phyloP scores from a whole-genome alignment of 2,113 vertebrate species.

The Phalacrocorax aristotelis region DNA sequence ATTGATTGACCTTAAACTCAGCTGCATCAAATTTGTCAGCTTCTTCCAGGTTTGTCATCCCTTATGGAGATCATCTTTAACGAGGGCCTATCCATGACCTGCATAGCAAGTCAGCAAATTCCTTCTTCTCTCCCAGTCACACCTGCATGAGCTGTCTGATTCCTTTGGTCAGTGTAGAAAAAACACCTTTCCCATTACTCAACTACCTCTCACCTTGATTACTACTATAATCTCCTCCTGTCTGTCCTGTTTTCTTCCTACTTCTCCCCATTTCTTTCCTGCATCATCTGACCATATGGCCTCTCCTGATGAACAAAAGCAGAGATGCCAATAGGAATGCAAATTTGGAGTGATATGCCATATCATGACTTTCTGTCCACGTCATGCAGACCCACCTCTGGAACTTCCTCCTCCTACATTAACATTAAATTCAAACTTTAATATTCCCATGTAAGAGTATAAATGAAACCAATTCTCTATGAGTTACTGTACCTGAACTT shows the following conservation, averaged over 20 bases:
- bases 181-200: neutral
- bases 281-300: neutral
- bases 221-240: neutral
- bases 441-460: neutral
- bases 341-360: neutral
- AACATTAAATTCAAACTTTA: neutral
- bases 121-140: neutral
- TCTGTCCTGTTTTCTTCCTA: neutral
- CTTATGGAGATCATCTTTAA: neutral
- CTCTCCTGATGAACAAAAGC: neutral
- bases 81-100: neutral
- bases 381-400: neutral
- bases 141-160: neutral
- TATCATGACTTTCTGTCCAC: neutral
- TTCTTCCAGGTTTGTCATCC: neutral
- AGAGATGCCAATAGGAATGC: neutral
- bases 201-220: neutral
- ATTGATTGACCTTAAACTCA: neutral
- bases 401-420: neutral
- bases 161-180: neutral
- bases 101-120: neutral
- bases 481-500: neutral
- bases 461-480: neutral
- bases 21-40: neutral
- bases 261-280: neutral